Conservation (phyloP, 2,797 vertebrate species). For the Arremon brunneinucha region DNA sequence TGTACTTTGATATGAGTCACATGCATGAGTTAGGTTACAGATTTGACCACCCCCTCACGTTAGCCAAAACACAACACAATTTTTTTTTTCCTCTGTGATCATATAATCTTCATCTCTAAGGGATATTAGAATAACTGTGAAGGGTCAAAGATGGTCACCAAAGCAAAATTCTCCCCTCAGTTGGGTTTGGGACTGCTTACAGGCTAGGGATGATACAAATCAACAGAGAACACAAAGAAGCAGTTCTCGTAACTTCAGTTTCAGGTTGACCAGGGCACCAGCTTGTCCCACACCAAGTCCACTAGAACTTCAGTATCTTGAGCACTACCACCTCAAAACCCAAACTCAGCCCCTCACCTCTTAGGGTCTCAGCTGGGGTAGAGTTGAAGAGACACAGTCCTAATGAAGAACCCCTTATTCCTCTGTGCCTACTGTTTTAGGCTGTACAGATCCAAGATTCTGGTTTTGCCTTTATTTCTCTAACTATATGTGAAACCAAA, state of each 20-base stretch:
- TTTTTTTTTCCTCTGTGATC: not conserved
- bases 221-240: not conserved
- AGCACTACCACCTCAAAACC: not conserved
- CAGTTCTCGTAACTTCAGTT: not conserved
- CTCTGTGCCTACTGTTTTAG: not conserved
- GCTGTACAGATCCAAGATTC: not conserved
- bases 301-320: not conserved
- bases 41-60: not conserved
- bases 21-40: not conserved
- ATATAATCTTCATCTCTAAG: not conserved
- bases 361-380: not conserved
- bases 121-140: not conserved
- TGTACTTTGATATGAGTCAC: not conserved
- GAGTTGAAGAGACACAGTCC: not conserved
- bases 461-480: not conserved
- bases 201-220: not conserved
- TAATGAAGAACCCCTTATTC: not conserved
- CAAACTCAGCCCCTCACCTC: not conserved
- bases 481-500: not conserved
- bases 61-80: not conserved
- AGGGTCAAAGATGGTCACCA: not conserved
- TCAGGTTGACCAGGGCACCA: not conserved
- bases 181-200: not conserved
- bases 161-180: not conserved
- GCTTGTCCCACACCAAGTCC: not conserved